Percentiles rank a stretch among this genome's conserved stretches.
phyloP scores from a whole-genome alignment of 1,140 invertebrate species.

The Melanaphis sacchari region DNA sequence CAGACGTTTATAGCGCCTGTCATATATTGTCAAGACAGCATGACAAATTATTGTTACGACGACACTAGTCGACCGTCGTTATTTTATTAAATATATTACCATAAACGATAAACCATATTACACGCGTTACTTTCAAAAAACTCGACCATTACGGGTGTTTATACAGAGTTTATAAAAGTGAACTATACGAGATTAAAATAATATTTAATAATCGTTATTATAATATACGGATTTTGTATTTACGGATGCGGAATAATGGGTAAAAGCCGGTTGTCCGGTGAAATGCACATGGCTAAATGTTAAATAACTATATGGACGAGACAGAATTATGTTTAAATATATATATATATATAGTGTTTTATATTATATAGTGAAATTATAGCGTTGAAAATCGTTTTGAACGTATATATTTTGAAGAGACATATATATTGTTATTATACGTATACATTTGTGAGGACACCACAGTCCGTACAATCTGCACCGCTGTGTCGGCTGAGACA shows the following conservation, averaged over 20 bases:
- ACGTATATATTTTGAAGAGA: neutral
- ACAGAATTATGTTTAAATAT: neutral
- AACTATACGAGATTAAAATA: neutral
- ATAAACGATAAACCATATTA: neutral
- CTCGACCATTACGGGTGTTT: neutral
- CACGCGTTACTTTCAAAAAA: neutral
- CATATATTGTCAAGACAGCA: neutral
- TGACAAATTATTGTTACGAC: conserved; percentile 14
- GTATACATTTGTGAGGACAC: neutral
- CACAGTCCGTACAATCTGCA: neutral
- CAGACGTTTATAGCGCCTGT: neutral
- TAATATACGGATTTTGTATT: neutral
- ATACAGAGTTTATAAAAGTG: neutral
- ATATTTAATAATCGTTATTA: neutral
- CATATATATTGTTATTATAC: neutral
- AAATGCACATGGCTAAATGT: neutral
- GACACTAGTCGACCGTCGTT: neutral
- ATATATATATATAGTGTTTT: no score
- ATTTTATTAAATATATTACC: neutral
- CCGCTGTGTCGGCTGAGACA: no score
- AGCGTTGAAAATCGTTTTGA: neutral
- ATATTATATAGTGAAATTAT: neutral
- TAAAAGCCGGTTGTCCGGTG: neutral
- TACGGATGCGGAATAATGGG: neutral
- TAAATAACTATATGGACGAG: neutral